Evolutionary conservation across 2,113 vertebrate genomes (phyloP), one percentile per base, ranked within the genome.

Genomic region (Rissa tridactyla): DNA sequence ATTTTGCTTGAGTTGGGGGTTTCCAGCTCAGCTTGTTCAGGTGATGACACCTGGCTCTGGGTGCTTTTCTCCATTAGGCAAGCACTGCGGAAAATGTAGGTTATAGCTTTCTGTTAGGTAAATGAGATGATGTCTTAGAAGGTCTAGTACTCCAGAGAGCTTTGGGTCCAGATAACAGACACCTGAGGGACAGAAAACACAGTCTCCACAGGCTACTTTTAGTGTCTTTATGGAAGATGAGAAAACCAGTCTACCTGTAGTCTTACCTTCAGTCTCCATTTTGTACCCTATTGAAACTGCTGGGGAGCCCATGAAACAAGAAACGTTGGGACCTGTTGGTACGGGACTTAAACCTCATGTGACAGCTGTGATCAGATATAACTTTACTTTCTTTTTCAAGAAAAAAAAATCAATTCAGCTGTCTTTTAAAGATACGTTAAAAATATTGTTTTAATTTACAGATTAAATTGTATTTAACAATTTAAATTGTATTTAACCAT

Each of bases 341-440:
- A 27, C 0, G 1, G n/a, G 10, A 55, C 15, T 62, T 76, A 73
- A 60, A 69, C 1, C 3, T 60, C 7, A 32, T 1, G 1, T 81
- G 15, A 40, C 8, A 72, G 10, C 25, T 79, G 27, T 82, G n/a
- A 49, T 42, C 26, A 38, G 21, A 27, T 57, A 13, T 36, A 66
- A 40, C 2, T n/a, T 51, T 25, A 42, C 2, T 1, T 69, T 78
- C 7, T 32, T 82, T 88, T 64, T 34, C 27, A 52, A 64, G 4
- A 72, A 51, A 78, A 77, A 23, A 22, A 10, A 30, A 8, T 38
- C n/a, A 57, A 49, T 76, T 83, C 2, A 81, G 0, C 5, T 76
- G 2, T 64, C 1, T 46, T 64, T 40, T 7, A 44, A 86, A 89
- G 8, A 49, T 22, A 27, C 5, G 32, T 87, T 55, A 30, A 55